Percentiles rank a stretch among this genome's conserved stretches.
phyloP scores from a whole-genome alignment of 2,797 vertebrate genomes.

The Yasuhikotakia modesta region DNA sequence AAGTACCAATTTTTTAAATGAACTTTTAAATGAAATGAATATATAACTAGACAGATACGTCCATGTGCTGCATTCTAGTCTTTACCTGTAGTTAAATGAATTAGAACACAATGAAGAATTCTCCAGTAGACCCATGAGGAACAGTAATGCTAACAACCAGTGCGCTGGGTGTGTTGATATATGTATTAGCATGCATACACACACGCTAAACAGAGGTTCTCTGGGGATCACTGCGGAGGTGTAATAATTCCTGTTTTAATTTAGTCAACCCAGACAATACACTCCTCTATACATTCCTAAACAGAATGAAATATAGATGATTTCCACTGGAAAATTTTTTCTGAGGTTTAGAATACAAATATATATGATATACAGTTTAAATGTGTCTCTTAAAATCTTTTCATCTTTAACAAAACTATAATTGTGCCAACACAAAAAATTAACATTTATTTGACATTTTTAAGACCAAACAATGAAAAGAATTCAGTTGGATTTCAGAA shows the following conservation, averaged over 20 bases:
- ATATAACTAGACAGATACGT: too few relatives aligned
- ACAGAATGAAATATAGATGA: not conserved
- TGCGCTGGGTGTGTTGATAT: not conserved
- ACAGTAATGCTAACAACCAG: too few relatives aligned
- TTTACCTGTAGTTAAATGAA: slow-evolving; percentile 1
- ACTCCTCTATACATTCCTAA: slow-evolving; percentile 7
- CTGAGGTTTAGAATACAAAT: not conserved
- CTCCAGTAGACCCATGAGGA: too few relatives aligned
- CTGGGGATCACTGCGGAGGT: not conserved
- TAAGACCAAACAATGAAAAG: too few relatives aligned
- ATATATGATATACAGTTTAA: too few relatives aligned
- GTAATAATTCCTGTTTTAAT: slow-evolving; percentile 23
- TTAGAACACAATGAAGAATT: not conserved
- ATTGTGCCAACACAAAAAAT: too few relatives aligned
- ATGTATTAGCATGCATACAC: not conserved
- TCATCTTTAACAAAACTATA: too few relatives aligned
- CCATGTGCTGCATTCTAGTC: not conserved
- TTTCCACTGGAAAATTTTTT: not conserved
- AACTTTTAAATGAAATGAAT: too few relatives aligned
- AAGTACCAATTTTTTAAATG: too few relatives aligned
- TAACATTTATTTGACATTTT: too few relatives aligned
- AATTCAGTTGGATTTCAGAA: too few relatives aligned
- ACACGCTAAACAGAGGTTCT: not conserved
- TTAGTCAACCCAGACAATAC: not conserved
- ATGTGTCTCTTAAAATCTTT: too few relatives aligned